Percentiles rank a stretch among this genome's conserved stretches.
These are phyloP conservation scores for Laothoe populi DNA, from an alignment of 2,888 invertebrate genomes.

Conservation along the genomic window DNA sequence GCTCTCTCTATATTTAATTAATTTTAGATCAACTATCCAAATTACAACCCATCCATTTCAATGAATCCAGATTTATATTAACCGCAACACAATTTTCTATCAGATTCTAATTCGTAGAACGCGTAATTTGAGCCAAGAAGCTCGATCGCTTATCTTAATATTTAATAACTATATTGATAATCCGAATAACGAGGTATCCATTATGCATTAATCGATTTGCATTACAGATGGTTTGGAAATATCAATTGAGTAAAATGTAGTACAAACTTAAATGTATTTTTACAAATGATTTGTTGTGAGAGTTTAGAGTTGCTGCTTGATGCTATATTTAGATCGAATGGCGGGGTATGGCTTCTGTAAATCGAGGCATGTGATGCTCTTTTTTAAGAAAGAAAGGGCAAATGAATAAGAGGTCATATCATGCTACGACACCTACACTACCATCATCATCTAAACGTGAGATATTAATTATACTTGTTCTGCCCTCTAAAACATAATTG, in stretches of 20 bases:
- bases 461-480: too few species aligned
- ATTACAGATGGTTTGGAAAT: conserved; percentile 39
- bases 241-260: not conserved
- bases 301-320: conserved; percentile 31
- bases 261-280: not conserved
- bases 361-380: too few species aligned
- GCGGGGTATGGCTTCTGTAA: too few species aligned
- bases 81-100: not conserved
- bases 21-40: not conserved
- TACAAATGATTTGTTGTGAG: conserved; percentile 41
- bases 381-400: too few species aligned
- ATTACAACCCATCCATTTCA: not conserved
- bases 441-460: too few species aligned
- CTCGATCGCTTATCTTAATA: conserved; percentile 32
- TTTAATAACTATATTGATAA: conserved; percentile 48
- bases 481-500: too few species aligned
- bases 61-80: conserved; percentile 14
- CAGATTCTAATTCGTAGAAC: not conserved
- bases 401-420: too few species aligned
- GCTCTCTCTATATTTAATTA: too few species aligned
- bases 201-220: conserved; percentile 53
- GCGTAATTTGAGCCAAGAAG: conserved; percentile 14
- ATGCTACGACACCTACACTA: too few species aligned
- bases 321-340: not conserved
- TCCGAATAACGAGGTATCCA: conserved; percentile 48